phyloP scores from a whole-genome alignment of 2,113 vertebrate species.

The Lophura nycthemera region DNA sequence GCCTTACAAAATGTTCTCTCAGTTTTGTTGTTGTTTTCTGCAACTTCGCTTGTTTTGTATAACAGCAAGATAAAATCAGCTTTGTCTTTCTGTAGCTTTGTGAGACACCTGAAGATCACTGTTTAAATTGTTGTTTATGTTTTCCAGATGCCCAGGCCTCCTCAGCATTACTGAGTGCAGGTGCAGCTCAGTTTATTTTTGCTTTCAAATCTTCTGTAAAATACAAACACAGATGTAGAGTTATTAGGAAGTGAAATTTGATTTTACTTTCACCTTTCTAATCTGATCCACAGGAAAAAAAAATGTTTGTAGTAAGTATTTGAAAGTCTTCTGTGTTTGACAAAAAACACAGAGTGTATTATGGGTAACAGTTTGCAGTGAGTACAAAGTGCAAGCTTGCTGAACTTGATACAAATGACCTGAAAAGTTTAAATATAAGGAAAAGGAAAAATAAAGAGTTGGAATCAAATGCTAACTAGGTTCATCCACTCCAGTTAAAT shows the following conservation, averaged over 20 bases:
- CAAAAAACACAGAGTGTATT: slow-evolving; percentile 9
- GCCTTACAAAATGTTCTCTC: not conserved
- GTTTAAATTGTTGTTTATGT: slow-evolving; percentile 29
- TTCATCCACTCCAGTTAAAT: not conserved
- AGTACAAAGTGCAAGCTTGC: slow-evolving; percentile 66
- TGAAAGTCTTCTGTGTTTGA: slow-evolving; percentile 19
- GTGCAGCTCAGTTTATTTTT: slow-evolving; percentile 73
- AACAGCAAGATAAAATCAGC: slow-evolving; percentile 33
- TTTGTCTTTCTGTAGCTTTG: slow-evolving; percentile 14
- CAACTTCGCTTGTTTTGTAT: not conserved
- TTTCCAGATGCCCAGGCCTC: slow-evolving; percentile 18
- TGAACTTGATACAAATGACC: slow-evolving; percentile 56
- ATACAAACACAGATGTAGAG: slow-evolving; percentile 57
- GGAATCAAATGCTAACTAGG: slow-evolving; percentile 9
- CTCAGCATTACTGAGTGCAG: slow-evolving; percentile 71
- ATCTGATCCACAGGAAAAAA: not conserved
- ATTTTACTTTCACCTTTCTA: slow-evolving; percentile 49
- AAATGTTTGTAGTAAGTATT: not conserved
- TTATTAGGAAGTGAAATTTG: slow-evolving; percentile 54
- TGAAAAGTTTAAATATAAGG: not conserved
- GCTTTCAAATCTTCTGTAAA: slow-evolving; percentile 46
- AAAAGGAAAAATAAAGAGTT: slow-evolving; percentile 40
- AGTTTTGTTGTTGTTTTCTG: slow-evolving; percentile 1
- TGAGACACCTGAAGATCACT: slow-evolving; percentile 35
- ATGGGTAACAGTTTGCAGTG: not conserved